phyloP scores from a whole-genome alignment of 2,888 invertebrate species.

The Drosophila atroscutellata region DNA sequence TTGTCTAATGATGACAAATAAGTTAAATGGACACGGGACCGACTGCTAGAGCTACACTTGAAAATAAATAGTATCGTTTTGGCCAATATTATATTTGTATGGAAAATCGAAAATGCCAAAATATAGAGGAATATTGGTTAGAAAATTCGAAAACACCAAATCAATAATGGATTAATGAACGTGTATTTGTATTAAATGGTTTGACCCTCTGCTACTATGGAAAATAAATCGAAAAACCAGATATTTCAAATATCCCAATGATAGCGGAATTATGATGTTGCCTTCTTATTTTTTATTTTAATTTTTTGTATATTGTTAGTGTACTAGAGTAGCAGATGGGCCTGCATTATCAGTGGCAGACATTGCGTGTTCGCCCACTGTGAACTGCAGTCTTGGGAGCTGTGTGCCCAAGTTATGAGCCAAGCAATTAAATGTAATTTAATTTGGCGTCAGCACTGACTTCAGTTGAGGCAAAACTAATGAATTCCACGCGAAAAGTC shows the following conservation, averaged over 20 bases:
- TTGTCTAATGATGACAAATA: constrained; percentile 74
- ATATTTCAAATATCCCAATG: not conserved
- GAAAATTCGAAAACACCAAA: not conserved
- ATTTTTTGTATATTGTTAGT: not conserved
- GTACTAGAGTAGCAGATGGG: constrained; percentile 10
- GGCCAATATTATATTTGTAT: not conserved
- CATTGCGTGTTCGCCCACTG: constrained; percentile 33
- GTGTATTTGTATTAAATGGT: not conserved
- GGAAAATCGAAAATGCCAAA: not conserved
- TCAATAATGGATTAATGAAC: not conserved
- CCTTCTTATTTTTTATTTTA: not conserved
- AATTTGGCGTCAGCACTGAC: constrained; percentile 66
- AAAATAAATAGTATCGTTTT: not conserved
- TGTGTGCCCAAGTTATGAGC: constrained; percentile 60
- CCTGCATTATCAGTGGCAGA: constrained; percentile 44
- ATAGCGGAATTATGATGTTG: not conserved
- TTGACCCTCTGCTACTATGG: not conserved
- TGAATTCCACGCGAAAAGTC: constrained; percentile 79
- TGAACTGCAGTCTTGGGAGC: constrained; percentile 11
- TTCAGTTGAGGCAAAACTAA: constrained; percentile 63
- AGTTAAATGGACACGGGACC: constrained; percentile 24
- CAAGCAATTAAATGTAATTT: constrained; percentile 78
- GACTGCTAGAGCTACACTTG: not conserved
- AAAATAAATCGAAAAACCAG: not conserved
- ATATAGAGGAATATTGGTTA: not conserved